Base-by-base conservation (phyloP, 2,113 vertebrate species). In the Motacilla alba region DNA sequence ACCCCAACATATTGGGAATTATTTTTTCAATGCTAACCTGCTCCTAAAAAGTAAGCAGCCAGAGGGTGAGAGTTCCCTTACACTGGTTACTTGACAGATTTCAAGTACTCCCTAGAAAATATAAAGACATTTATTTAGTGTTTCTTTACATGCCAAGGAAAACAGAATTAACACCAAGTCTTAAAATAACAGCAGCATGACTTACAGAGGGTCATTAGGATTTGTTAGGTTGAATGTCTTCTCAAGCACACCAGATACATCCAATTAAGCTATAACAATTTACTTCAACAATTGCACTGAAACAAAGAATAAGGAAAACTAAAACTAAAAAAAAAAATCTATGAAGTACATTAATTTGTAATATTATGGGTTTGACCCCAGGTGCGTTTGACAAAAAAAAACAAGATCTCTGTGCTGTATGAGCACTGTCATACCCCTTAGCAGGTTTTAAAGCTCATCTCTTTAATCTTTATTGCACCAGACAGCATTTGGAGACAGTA, bases 401-500 rank as follows among this genome's bases (percentile, higher is more conserved):
- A 5, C 58, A 78, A 76, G 27, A 62, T 11, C 9, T 59, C 59
- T 64, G 19, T 43, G 27, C 27, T 73, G 27, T 59, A 35, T 30
- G 21, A 88, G 46, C 43, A 41, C 7, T 76, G 64, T 85, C 46
- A 76, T 30, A 46, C 5, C 35, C 30, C 21, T 69, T 82, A 91
- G 26, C 26, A 75, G 91, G 83, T 80, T 90, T 94, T 91, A 94
- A 94, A 89, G 68, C 66, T 91, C 62, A 97, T 94, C 89, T 87
- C 89, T 91, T 91, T 96, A 95, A 97, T 96, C 96, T 96, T 86
- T 89, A 96, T 95, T 92, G 73, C 41, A 90, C 63, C 84, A 97
- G 96, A 95, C 92, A 97, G 80, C 86, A 87, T 78, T 88, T 93
- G 75, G 83, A 96, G 92, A 90, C 77, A 82, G 95, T 80, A 91